Conservation (phyloP, 2,113 vertebrate species). For the Vicugna pacos region DNA sequence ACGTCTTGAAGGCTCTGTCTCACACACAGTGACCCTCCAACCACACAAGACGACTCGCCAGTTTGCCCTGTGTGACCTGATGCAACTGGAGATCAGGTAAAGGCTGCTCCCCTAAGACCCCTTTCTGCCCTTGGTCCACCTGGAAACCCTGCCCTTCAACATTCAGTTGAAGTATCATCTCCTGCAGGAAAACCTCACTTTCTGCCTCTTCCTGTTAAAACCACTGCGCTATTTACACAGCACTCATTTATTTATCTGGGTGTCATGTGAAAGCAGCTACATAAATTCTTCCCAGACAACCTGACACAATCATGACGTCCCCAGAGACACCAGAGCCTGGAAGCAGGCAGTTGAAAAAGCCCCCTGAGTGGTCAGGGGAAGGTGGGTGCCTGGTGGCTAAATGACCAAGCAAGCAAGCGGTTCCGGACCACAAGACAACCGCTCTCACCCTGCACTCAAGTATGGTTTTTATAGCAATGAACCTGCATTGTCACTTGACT, state of each 20-base stretch:
- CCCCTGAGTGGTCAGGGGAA: not conserved
- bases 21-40: not conserved
- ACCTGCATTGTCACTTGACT: not conserved
- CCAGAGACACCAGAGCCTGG: not conserved
- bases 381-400: not conserved
- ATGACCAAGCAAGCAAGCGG: not conserved
- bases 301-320: not conserved
- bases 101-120: not conserved
- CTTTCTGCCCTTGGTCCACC: not conserved
- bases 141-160: not conserved
- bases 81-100: not conserved
- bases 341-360: not conserved
- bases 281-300: not conserved
- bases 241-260: not conserved
- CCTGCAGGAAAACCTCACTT: not conserved
- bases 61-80: not conserved
- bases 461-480: not conserved
- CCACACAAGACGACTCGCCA: not conserved
- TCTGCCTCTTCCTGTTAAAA: not conserved
- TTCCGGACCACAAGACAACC: not conserved
- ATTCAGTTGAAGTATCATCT: not conserved
- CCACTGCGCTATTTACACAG: not conserved
- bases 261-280: not conserved
- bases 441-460: not conserved
- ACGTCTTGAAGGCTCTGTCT: too few species aligned